Evolutionary conservation across 2,797 vertebrate genomes (phyloP), one percentile per base, ranked within the genome.

Genomic region (Atherinosoma microstoma): DNA sequence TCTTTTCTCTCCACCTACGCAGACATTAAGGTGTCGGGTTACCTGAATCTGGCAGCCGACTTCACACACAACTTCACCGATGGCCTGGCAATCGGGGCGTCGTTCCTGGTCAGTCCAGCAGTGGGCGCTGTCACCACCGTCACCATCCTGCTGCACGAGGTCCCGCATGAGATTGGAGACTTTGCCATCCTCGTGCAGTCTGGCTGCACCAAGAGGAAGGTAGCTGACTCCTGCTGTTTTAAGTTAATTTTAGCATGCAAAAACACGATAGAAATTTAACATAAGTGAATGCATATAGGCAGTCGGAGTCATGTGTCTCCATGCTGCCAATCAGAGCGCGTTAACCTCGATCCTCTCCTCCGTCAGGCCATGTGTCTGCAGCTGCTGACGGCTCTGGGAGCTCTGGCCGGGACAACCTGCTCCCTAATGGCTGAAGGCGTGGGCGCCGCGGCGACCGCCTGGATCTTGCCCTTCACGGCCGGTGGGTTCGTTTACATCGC

Each of bases 61-160:
- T 94, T 97, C 84, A 97, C 96, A 0, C 97, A 98, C 75, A 98
- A 98, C 64, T 97, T 98, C 82, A 98, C 97, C 0, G 97, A 98
- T 8, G 97, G 97, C 11, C 83, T 98, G 85, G 97, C 97, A 0
- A 96, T 98, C 63, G 97, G 97, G 0, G 97, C 97, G 1, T 97
- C 97, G 0, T 98, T 97, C 88, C 91, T 96, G 85, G 96, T 96
- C 0, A 73, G 96, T 45, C 91, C 90, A 24, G 90, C 94, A 0
- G 93, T 98, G 1, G 97, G 97, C 2, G 72, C 94, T 3, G 83
- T 98, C 75, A 98, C 97, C 86, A 97, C 97, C 3, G 62, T 97
- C 84, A 97, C 97, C 8, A 97, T 98, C 82, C 93, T 98, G 69
- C 94, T 98, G 42, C 97, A 98, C 1, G 97, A 98, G 84, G 96